Conservation (phyloP, 2,113 vertebrate species). For the Mustelus asterias region DNA sequence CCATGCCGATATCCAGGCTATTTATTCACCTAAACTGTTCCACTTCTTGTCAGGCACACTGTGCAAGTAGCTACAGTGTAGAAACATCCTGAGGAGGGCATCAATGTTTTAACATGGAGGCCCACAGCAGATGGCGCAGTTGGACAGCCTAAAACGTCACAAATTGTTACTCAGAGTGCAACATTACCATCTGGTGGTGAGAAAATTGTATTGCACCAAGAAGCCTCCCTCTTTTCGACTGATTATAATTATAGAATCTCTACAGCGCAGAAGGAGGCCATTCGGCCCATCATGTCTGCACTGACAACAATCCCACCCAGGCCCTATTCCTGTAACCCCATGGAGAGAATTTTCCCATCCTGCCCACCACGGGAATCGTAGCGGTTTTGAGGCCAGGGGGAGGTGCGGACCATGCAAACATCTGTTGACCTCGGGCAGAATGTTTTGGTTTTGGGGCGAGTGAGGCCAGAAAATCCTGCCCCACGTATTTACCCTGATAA, state of each 20-base stretch:
- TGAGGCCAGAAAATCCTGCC: no score
- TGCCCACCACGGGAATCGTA: no score
- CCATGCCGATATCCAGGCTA: background rate
- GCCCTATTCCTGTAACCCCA: no score
- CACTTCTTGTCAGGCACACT: background rate
- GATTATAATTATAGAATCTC: background rate
- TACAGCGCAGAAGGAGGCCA: background rate
- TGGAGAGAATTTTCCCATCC: no score
- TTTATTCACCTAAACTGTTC: background rate
- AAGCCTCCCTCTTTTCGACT: background rate
- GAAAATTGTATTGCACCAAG: background rate
- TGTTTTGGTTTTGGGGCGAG: no score
- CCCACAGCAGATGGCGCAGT: background rate
- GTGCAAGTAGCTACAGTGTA: background rate
- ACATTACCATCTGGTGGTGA: constrained; percentile 2
- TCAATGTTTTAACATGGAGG: background rate
- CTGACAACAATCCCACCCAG: no score
- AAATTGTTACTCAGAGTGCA: background rate
- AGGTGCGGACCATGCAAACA: no score
- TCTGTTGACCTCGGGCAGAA: no score
- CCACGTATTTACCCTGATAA: no score
- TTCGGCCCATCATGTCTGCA: background rate
- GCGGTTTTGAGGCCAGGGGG: no score
- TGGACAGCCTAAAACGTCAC: background rate
- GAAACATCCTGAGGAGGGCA: background rate